These are phyloP conservation scores for Helogale parvula DNA, from an alignment of 2,113 vertebrate genomes.

Conservation along the genomic window DNA sequence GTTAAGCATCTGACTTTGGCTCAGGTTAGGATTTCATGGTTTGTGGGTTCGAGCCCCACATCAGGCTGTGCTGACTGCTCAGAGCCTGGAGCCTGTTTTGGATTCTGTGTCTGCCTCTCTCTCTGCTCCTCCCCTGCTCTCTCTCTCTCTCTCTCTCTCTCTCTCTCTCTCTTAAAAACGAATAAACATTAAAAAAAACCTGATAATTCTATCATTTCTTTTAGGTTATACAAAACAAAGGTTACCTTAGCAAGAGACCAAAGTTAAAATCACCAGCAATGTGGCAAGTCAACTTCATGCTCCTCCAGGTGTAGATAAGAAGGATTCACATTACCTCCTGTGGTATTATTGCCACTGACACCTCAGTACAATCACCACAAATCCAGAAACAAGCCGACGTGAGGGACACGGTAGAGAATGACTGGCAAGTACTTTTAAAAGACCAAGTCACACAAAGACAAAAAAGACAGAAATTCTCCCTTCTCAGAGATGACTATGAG, in stretches of 20 bases:
- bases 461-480: not conserved
- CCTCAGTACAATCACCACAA: not conserved
- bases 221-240: not conserved
- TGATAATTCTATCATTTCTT: not conserved
- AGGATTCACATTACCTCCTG: not conserved
- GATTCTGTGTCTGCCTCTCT: too few species aligned
- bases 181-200: not conserved
- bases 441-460: not conserved
- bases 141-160: too few species aligned
- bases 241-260: not conserved
- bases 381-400: not conserved
- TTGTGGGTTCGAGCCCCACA: too few species aligned
- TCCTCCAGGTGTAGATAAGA: not conserved
- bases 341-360: not conserved
- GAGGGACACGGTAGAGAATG: not conserved
- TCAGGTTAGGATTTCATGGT: too few species aligned
- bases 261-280: not conserved
- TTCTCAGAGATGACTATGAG: not conserved
- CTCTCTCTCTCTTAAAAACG: too few species aligned
- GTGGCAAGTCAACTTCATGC: not conserved
- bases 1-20: too few species aligned
- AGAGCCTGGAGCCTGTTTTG: too few species aligned
- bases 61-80: too few species aligned
- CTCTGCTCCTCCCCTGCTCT: too few species aligned
- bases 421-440: not conserved